Percentiles rank a stretch among this genome's conserved stretches.
phyloP scores from a whole-genome alignment of 2,888 invertebrate species.

The Pseudoips prasinana region DNA sequence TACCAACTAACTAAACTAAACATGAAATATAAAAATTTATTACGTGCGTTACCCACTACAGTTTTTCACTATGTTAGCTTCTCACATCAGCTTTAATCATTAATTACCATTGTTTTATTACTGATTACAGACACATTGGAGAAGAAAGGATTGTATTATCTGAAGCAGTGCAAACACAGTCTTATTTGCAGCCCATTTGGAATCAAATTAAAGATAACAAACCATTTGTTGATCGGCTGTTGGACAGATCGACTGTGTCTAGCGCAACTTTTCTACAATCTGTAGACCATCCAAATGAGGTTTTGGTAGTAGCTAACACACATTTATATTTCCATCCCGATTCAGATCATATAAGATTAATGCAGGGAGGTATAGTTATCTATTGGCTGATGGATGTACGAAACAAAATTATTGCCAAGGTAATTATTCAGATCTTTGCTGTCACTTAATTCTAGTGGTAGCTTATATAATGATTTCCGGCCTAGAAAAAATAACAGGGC shows the following conservation, averaged over 20 bases:
- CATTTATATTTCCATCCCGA: conserved; percentile 97
- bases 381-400: conserved; percentile 85
- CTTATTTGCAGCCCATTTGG: conserved; percentile 83
- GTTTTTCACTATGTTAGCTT: too few species aligned
- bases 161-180: conserved; percentile 77
- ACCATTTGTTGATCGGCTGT: conserved; percentile 80
- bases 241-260: conserved; percentile 85
- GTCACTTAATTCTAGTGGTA: too few species aligned
- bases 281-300: conserved; percentile 76
- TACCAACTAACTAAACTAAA: too few species aligned
- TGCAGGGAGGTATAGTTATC: conserved; percentile 90
- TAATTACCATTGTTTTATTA: too few species aligned
- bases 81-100: too few species aligned
- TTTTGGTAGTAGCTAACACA: conserved; percentile 90
- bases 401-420: conserved; percentile 54
- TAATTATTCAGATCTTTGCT: too few species aligned
- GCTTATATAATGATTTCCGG: too few species aligned
- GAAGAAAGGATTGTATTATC: conserved; percentile 82
- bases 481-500: too few species aligned
- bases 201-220: conserved; percentile 81
- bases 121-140: conserved; percentile 65
- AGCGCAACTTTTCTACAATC: conserved; percentile 84
- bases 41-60: too few species aligned
- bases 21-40: too few species aligned
- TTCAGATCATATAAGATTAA: conserved; percentile 92